Base-by-base conservation (phyloP, 2,888 invertebrate species). In the Ptilodon capucinus region DNA sequence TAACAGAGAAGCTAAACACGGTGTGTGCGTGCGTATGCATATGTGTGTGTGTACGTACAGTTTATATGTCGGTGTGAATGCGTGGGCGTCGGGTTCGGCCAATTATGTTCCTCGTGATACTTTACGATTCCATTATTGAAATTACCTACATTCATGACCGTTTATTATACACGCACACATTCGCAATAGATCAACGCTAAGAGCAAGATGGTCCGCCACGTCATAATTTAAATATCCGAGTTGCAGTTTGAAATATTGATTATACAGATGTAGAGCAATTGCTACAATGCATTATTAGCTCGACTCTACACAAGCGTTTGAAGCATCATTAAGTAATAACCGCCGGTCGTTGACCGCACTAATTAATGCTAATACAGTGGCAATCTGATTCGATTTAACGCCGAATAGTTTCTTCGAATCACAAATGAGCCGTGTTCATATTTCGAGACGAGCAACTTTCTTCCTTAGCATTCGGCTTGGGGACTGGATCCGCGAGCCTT, bases 361-460 rank as follows among this genome's bases (percentile, higher is more conserved):
- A 78, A 84, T 84, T 76, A 75, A 79, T 81, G 70, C 70, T 70
- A 78, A 81, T 74, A 56, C 60, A 63, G 60, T 57, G 71, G 55
- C 64, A 68, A 71, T 64, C 72, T 53, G 48, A 68, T 70, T 69
- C 54, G 51, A 68, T 68, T 64, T 74, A 70, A 62, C 62, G 60
- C 49, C 49, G 54, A 60, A 66, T 60, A 60, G 57, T 64, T 70
- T 42, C 51, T 65, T 75, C 67, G 57, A 68, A 73, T 70, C 68
- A 60, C 51, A 65, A 79, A 75, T 76, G 60, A 69, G 52, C 48
- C 61, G 64, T 64, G 51, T 69, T 75, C 67, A 71, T 59, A 68
- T 49, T 43, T 47, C 9, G 14, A 8, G n/a, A 13, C 18, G 44
- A 57, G 48, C 48, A 51, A 60, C 57, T 68, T 76, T 72, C 60